phyloP scores from a whole-genome alignment of 2,888 invertebrate species.

The Priocnemis perturbator region DNA sequence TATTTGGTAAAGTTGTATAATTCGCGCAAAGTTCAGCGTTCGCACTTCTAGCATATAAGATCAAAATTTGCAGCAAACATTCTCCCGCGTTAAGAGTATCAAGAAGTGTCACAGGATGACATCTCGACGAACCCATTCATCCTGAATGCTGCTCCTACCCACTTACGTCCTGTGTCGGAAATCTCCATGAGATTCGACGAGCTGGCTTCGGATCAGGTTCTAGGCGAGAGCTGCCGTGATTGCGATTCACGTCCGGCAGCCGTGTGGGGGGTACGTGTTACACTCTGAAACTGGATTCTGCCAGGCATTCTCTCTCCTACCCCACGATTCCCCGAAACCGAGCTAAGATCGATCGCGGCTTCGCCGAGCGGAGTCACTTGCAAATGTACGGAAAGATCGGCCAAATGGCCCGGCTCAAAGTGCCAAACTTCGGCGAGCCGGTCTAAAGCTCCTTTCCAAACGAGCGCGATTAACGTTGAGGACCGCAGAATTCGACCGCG shows the following conservation, averaged over 20 bases:
- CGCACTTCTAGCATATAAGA: too few relatives aligned
- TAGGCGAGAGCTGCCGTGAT: neutral
- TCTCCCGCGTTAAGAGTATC: neutral
- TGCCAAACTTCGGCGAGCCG: conserved; percentile 42
- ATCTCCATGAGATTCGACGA: too few relatives aligned
- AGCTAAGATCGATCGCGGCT: conserved; percentile 41
- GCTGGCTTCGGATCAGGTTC: too few relatives aligned
- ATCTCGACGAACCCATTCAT: too few relatives aligned
- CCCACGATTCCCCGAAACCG: conserved; percentile 25
- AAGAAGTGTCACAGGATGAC: too few relatives aligned
- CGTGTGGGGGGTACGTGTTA: conserved; percentile 8
- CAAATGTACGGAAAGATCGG: conserved; percentile 45
- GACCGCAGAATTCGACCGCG: conserved; percentile 36
- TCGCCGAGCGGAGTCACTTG: conserved; percentile 30
- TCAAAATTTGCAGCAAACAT: too few relatives aligned
- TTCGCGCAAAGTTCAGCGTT: too few relatives aligned
- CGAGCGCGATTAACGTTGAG: conserved; percentile 41
- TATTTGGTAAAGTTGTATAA: too few relatives aligned
- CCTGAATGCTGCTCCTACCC: too few relatives aligned
- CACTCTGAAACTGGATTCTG: conserved; percentile 8
- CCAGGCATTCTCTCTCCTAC: conserved; percentile 18
- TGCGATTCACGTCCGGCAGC: conserved; percentile 10
- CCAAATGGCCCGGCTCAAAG: conserved; percentile 45
- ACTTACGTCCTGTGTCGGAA: too few relatives aligned
- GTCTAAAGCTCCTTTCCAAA: conserved; percentile 35